Evolutionary conservation across 2,888 invertebrate genomes (phyloP).

Genomic region (Nasonovia ribisnigri): DNA sequence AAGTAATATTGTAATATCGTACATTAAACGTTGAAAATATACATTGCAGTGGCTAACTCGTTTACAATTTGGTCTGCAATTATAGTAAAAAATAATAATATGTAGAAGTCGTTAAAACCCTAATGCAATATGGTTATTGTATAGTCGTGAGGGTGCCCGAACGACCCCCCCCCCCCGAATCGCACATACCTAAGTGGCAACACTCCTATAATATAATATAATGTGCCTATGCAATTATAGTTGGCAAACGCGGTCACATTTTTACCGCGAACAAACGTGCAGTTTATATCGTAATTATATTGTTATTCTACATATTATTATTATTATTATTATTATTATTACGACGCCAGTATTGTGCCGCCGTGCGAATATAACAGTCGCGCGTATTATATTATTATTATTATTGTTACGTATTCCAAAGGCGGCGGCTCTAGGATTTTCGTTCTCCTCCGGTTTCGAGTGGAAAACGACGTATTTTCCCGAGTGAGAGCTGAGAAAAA

Average conservation of each 20-base stretch:
- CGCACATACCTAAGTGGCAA: not conserved
- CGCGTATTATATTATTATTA: not conserved
- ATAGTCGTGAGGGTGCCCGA: not conserved
- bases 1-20: too few relatives aligned
- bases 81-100: not conserved
- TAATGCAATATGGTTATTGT: not conserved
- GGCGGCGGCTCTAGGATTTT: not conserved
- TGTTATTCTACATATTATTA: not conserved
- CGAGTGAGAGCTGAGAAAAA: not conserved
- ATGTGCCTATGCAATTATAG: not conserved
- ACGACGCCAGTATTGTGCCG: not conserved
- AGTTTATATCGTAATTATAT: not conserved
- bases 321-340: not conserved
- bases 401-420: not conserved
- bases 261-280: not conserved
- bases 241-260: not conserved
- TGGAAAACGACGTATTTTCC: conserved; percentile 7
- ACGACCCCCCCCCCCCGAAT: not conserved
- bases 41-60: not conserved
- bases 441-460: not conserved
- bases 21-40: too few relatives aligned
- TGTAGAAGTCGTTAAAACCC: not conserved
- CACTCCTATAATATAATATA: not conserved
- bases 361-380: not conserved
- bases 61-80: not conserved